Evolutionary conservation across 2,888 invertebrate genomes (phyloP).

Genomic region (Drosophila merina): DNA sequence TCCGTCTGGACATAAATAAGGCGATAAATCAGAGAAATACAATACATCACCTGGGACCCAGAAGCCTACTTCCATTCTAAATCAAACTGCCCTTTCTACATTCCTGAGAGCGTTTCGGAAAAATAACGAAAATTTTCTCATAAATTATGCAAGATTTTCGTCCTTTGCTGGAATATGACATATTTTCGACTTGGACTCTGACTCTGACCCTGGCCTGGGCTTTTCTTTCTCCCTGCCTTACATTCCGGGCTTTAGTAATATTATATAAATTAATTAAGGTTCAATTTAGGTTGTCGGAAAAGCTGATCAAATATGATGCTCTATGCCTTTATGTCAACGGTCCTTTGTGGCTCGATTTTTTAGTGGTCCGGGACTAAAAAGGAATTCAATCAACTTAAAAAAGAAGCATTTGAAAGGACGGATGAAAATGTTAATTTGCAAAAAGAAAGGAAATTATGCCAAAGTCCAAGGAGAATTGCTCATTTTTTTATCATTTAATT

Average conservation of each 20-base stretch:
- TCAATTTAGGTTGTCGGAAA: slow-evolving; percentile 64
- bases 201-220: slow-evolving; percentile 28
- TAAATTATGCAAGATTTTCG: slow-evolving; percentile 69
- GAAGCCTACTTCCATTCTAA: slow-evolving; percentile 4
- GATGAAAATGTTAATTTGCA: background rate
- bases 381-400: slow-evolving; percentile 25
- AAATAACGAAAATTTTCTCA: slow-evolving; percentile 35
- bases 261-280: slow-evolving; percentile 65
- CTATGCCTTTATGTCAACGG: background rate
- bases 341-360: slow-evolving; percentile 19
- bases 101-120: slow-evolving; percentile 10
- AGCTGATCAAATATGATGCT: slow-evolving; percentile 61
- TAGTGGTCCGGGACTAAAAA: slow-evolving; percentile 18
- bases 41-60: slow-evolving; percentile 70
- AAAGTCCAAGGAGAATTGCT: background rate
- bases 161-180: slow-evolving; percentile 66
- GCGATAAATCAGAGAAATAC: slow-evolving; percentile 74
- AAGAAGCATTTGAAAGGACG: background rate
- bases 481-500: too few species aligned
- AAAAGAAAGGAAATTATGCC: background rate
- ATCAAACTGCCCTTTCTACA: slow-evolving; percentile 6
- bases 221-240: slow-evolving; percentile 34
- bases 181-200: slow-evolving; percentile 56
- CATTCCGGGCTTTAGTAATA: slow-evolving; percentile 36
- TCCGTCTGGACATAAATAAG: slow-evolving; percentile 62